Evolutionary conservation across 2,113 vertebrate species (phyloP).

Genomic region (Dinomys branickii): DNA sequence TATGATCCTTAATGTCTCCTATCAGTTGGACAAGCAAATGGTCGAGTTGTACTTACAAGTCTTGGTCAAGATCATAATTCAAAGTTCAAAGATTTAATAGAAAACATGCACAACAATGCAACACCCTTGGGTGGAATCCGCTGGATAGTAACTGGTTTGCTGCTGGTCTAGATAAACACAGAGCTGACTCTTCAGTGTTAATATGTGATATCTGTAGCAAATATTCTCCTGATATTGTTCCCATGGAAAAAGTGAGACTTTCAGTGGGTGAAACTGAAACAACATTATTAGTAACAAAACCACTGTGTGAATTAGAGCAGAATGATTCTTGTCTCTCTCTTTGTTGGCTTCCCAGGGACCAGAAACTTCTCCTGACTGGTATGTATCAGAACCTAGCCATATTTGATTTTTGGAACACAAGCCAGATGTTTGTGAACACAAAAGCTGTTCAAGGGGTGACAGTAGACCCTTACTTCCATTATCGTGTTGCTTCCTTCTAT

Average conservation of each 20-base stretch:
- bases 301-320: conserved; percentile 96
- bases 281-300: conserved; percentile 94
- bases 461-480: conserved; percentile 96
- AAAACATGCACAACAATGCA: conserved; percentile 97
- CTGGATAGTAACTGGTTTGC: conserved; percentile 96
- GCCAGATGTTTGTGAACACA: conserved; percentile 98
- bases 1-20: conserved; percentile 97
- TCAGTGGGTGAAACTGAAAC: conserved; percentile 91
- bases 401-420: conserved; percentile 97
- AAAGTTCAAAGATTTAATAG: conserved; percentile 95
- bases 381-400: conserved; percentile 99
- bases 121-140: conserved; percentile 97
- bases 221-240: conserved; percentile 91
- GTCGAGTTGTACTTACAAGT: conserved; percentile 97
- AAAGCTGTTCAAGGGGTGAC: conserved; percentile 99
- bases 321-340: conserved; percentile 98
- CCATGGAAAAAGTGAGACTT: conserved; percentile 94
- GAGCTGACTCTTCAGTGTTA: conserved; percentile 97
- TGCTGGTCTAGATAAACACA: conserved; percentile 96
- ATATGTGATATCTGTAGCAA: conserved; percentile 99
- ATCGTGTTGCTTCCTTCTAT: conserved; percentile 97
- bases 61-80: conserved; percentile 97
- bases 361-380: conserved; percentile 96
- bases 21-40: conserved; percentile 97
- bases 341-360: conserved; percentile 98